Conservation (phyloP, 2,113 vertebrate species). For the Pterophyllum scalare region DNA sequence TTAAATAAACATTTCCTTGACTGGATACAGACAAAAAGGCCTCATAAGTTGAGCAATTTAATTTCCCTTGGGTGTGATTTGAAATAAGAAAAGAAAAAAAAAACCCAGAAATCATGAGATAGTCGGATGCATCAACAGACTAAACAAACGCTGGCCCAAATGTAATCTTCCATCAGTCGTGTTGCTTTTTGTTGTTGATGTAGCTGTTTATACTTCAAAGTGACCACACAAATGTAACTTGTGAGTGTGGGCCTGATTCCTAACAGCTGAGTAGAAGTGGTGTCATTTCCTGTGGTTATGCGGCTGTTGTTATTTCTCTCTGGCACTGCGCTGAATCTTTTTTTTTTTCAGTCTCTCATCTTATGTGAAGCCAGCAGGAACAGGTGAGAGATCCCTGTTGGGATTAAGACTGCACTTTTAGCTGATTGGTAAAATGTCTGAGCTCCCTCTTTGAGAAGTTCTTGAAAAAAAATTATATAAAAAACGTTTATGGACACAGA, state of each 20-base stretch:
- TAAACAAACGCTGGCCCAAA: constrained; percentile 4
- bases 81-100: background rate
- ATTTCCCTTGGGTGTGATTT: constrained; percentile 14
- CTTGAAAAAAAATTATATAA: constrained; percentile 23
- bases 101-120: background rate
- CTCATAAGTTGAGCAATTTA: constrained; percentile 7
- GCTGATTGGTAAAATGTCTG: constrained; percentile 12
- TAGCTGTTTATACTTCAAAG: constrained; percentile 26
- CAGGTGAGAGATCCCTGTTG: constrained; percentile 12
- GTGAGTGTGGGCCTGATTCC: constrained; percentile 21
- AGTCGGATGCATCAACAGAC: background rate
- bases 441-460: background rate
- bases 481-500: background rate
- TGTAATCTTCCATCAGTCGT: background rate
- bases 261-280: constrained; percentile 19
- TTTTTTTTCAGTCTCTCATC: constrained; percentile 13
- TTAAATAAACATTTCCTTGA: constrained; percentile 48
- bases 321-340: background rate
- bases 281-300: constrained; percentile 42
- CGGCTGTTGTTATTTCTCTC: constrained; percentile 17
- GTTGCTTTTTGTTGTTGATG: background rate
- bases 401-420: constrained; percentile 21
- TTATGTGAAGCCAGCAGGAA: constrained; percentile 1
- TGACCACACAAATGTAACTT: constrained; percentile 38
- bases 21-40: constrained; percentile 27